These are phyloP conservation scores for Nilaparvata lugens DNA, from an alignment of 1,140 invertebrate genomes.

Conservation along the genomic window DNA sequence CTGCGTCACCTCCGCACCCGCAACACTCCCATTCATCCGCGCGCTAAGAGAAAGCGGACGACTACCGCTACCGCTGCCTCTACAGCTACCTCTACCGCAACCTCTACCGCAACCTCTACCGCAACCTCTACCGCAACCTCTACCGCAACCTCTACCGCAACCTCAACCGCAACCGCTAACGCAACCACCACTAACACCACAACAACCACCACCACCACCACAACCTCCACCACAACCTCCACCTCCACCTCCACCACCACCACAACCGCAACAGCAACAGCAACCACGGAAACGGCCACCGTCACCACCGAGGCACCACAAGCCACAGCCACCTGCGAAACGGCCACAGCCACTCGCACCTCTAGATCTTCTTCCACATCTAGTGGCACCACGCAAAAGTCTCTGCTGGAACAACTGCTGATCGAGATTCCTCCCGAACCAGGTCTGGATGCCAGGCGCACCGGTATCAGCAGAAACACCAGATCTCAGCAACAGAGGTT, in stretches of 20 bases:
- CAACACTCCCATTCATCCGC: constrained; percentile 16
- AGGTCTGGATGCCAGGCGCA: constrained; percentile 17
- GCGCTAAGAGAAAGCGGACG: constrained; percentile 36
- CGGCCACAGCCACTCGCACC: no score
- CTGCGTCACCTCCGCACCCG: constrained; percentile 4
- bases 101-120: background rate
- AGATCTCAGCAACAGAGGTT: constrained; percentile 24
- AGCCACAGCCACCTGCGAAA: no score
- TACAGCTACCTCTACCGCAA: no score
- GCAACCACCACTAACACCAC: no score
- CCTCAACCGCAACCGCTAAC: constrained; percentile 29
- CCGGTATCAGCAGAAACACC: constrained; percentile 26
- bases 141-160: no score
- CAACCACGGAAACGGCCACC: no score
- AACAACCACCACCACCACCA: background rate
- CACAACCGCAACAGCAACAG: no score
- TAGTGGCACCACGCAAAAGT: constrained; percentile 40
- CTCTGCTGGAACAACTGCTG: constrained; percentile 59
- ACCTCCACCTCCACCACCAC: background rate
- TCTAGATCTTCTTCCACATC: background rate
- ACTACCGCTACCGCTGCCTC: no score
- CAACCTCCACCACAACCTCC: background rate
- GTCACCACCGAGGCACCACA: no score
- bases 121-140: background rate
- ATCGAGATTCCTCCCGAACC: constrained; percentile 65